Evolutionary conservation across 2,113 vertebrate species (phyloP).

Genomic region (Campylorhamphus procurvoides): DNA sequence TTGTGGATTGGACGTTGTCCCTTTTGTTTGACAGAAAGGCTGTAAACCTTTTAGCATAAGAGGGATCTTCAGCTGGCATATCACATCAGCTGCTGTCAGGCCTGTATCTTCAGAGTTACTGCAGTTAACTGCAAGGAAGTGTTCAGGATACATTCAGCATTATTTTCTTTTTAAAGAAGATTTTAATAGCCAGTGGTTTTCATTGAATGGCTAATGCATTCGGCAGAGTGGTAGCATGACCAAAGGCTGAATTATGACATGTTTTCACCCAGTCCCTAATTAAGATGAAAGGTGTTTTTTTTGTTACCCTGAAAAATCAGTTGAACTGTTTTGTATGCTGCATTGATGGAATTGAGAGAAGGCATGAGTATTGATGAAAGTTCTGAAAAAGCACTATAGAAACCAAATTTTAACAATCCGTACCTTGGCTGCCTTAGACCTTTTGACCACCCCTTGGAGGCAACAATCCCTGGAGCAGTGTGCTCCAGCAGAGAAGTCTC

Average conservation of each 20-base stretch:
- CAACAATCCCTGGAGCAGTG: not conserved
- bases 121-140: not conserved
- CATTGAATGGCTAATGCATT: not conserved
- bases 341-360: not conserved
- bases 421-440: not conserved
- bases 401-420: accelerated
- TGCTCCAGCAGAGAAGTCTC: not conserved
- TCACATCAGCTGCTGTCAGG: not conserved
- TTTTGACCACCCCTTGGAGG: not conserved
- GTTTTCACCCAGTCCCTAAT: not conserved
- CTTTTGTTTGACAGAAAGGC: not conserved
- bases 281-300: accelerated
- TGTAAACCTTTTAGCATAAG: not conserved
- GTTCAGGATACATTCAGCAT: not conserved
- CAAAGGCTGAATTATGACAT: not conserved
- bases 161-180: not conserved
- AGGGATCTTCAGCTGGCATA: not conserved
- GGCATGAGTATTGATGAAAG: not conserved
- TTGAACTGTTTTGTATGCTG: not conserved
- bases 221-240: not conserved
- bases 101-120: not conserved
- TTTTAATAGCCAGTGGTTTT: not conserved
- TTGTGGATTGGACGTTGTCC: not conserved
- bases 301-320: not conserved
- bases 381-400: not conserved